Conservation (phyloP, 1,140 invertebrate species). For the Sarcophaga bullata region DNA sequence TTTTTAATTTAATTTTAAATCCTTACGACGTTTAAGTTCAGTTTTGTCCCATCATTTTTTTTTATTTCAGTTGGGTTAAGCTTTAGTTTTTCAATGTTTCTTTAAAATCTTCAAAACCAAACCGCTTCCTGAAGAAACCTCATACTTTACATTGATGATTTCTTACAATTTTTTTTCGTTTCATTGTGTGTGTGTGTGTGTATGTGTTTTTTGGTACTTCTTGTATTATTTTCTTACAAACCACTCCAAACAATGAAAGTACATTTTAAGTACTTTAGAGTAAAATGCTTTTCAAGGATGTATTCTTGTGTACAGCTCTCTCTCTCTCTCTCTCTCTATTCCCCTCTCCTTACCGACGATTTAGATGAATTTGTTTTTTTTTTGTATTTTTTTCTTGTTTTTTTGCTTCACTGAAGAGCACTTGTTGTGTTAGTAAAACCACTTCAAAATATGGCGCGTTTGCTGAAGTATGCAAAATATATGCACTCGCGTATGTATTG, state of each 20-base stretch:
- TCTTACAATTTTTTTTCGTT: too few relatives aligned
- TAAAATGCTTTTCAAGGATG: slow-evolving; percentile 40
- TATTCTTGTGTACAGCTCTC: slow-evolving; percentile 29
- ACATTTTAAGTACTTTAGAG: slow-evolving; percentile 33
- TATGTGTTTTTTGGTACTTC: background rate
- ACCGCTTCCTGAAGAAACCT: too few relatives aligned
- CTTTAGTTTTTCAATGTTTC: too few relatives aligned
- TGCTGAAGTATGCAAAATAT: slow-evolving; percentile 36
- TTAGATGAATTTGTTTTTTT: too few relatives aligned
- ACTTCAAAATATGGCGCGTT: slow-evolving; percentile 40
- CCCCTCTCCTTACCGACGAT: too few relatives aligned
- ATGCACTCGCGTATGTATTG: slow-evolving; percentile 12
- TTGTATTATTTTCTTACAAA: slow-evolving; percentile 19
- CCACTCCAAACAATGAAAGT: slow-evolving; percentile 41
- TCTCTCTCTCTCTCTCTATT: background rate
- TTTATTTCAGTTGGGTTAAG: too few relatives aligned
- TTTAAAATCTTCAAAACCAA: too few relatives aligned
- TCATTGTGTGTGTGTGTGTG: too few relatives aligned
- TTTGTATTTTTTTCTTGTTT: background rate
- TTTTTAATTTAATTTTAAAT: too few relatives aligned
- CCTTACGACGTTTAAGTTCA: too few relatives aligned
- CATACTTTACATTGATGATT: too few relatives aligned
- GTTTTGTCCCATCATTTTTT: too few relatives aligned
- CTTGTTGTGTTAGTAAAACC: slow-evolving; percentile 40
- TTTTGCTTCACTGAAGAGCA: slow-evolving; percentile 27